Evolutionary conservation across 1,140 invertebrate genomes (phyloP).

Genomic region (Hesperophylax magnus): DNA sequence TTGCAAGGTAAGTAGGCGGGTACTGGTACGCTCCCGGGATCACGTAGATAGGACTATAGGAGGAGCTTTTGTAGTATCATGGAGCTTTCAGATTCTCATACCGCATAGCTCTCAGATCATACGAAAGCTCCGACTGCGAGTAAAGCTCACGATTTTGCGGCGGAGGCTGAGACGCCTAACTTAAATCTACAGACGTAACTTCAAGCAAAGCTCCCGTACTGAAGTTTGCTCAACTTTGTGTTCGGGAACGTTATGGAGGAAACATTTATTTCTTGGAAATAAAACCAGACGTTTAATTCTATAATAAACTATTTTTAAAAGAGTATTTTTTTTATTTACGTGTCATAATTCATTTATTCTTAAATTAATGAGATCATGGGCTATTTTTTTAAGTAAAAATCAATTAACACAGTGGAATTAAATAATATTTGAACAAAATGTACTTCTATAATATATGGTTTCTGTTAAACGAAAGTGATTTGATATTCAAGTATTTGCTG

Average conservation of each 20-base stretch:
- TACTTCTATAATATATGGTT: too few relatives aligned
- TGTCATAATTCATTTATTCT: too few relatives aligned
- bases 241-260: not conserved
- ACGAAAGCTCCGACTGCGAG: slow-evolving; percentile 46
- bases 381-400: too few relatives aligned
- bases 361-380: too few relatives aligned
- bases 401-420: too few relatives aligned
- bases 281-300: not conserved
- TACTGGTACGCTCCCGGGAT: not conserved
- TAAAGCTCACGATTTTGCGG: slow-evolving; percentile 56
- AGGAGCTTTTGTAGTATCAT: slow-evolving; percentile 28
- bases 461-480: too few relatives aligned
- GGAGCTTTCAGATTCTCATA: slow-evolving; percentile 36
- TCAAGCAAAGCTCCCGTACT: slow-evolving; percentile 45
- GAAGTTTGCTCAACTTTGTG: slow-evolving; percentile 46
- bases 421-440: too few relatives aligned
- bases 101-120: slow-evolving; percentile 51
- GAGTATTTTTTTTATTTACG: too few relatives aligned
- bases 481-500: too few relatives aligned
- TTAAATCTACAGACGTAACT: slow-evolving; percentile 56
- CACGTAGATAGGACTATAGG: slow-evolving; percentile 2
- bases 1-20: not conserved
- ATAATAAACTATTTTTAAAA: too few relatives aligned
- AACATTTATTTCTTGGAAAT: slow-evolving; percentile 38
- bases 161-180: slow-evolving; percentile 51